Percentiles rank a stretch among this genome's conserved stretches.
Evolutionary conservation across 2,888 invertebrate species (phyloP).

Genomic region (Athrips mouffetella): DNA sequence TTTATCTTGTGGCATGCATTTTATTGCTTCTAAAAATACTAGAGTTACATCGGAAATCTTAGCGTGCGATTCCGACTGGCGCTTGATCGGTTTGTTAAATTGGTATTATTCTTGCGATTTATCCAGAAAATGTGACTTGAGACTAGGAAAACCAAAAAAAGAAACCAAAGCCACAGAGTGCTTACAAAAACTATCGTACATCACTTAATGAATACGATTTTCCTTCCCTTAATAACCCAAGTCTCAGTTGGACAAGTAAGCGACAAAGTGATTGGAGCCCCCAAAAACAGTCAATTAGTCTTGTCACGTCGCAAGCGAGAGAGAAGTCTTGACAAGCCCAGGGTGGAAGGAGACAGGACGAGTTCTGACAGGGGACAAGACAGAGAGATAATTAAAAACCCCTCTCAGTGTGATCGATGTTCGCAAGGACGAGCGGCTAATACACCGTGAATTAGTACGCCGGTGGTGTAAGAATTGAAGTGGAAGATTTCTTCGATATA

Average conservation of each 20-base stretch:
- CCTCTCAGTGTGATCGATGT: slow-evolving; percentile 33
- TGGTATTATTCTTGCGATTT: too few relatives aligned
- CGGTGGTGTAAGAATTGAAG: background rate
- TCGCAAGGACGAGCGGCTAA: slow-evolving; percentile 14
- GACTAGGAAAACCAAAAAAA: too few relatives aligned
- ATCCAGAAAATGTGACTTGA: too few relatives aligned
- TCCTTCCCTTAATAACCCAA: background rate
- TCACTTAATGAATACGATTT: background rate
- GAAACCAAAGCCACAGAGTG: too few relatives aligned
- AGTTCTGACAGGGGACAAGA: slow-evolving; percentile 32
- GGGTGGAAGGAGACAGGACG: slow-evolving; percentile 23
- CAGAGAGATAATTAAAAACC: slow-evolving; percentile 37
- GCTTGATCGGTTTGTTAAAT: too few relatives aligned
- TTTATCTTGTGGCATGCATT: too few relatives aligned
- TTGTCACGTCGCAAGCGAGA: too few relatives aligned
- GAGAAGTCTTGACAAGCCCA: too few relatives aligned
- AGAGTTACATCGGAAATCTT: too few relatives aligned
- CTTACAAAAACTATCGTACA: background rate
- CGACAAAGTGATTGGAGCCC: slow-evolving; percentile 15
- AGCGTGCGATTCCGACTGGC: too few relatives aligned
- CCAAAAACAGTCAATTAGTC: slow-evolving; percentile 21
- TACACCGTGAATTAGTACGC: slow-evolving; percentile 9
- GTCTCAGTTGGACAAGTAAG: slow-evolving; percentile 3
- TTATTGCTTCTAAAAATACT: too few relatives aligned
- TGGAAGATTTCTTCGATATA: background rate